Evolutionary conservation across 2,113 vertebrate species (phyloP).

Genomic region (Sinocyclocheilus anshuiensis): DNA sequence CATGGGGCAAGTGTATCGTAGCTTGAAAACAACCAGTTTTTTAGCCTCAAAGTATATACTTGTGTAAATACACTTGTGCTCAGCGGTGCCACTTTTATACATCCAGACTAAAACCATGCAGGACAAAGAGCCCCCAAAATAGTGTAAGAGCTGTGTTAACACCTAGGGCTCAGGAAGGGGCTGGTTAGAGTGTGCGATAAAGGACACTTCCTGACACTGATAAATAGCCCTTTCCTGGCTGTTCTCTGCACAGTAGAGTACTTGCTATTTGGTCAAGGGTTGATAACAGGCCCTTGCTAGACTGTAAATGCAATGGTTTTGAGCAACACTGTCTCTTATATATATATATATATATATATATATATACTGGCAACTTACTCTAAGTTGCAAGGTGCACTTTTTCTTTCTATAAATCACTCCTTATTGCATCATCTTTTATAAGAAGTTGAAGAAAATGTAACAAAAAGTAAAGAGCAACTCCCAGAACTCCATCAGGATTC

Average conservation of each 20-base stretch:
- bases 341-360: too few species aligned
- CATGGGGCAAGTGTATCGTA: neutral
- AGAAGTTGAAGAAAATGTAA: neutral
- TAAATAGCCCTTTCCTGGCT: constrained; percentile 32
- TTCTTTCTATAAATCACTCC: neutral
- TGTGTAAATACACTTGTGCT: neutral
- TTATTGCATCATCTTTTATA: constrained; percentile 22
- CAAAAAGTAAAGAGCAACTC: neutral
- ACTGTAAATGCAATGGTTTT: constrained; percentile 3
- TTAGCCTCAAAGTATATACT: neutral
- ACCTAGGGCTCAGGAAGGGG: neutral
- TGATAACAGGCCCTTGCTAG: constrained; percentile 14
- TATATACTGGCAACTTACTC: neutral
- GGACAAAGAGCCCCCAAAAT: constrained; percentile 16
- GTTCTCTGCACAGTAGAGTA: constrained; percentile 16
- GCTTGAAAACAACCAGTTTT: neutral
- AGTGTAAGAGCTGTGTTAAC: neutral
- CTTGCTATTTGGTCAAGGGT: constrained; percentile 17
- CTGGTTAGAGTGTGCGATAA: constrained; percentile 22
- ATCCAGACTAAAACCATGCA: neutral
- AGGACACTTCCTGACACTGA: constrained; percentile 26
- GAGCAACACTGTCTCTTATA: neutral
- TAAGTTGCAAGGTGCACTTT: neutral
- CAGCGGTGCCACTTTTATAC: neutral
- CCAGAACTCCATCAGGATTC: neutral